A percentile compares a stretch with the other conserved stretches of the same genome.
phyloP scores from a whole-genome alignment of 37 sponge, comb jelly and placozoan genomes.

The Bolinopsis microptera region DNA sequence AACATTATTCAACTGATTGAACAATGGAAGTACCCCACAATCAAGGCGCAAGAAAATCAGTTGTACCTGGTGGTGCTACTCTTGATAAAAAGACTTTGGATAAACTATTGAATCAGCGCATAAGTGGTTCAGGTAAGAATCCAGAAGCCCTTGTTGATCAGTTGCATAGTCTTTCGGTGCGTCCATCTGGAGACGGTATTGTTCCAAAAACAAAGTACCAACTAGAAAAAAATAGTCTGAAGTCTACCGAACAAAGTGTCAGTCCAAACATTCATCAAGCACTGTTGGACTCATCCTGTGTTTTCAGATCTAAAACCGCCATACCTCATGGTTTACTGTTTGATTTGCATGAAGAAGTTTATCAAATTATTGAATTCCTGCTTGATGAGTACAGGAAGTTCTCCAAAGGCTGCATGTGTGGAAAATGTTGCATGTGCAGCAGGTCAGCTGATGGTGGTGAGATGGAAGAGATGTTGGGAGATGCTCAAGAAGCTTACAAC shows the following conservation, averaged over 20 bases:
- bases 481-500: not conserved
- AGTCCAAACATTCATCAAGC: constrained; percentile 19
- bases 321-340: constrained; percentile 1
- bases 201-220: constrained; percentile 16
- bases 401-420: not conserved
- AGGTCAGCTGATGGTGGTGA: not conserved
- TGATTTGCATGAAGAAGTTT: constrained; percentile 30
- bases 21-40: not conserved
- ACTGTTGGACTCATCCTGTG: not conserved
- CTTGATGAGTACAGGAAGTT: not conserved
- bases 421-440: too few relatives aligned
- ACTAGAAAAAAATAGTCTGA: not conserved
- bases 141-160: not conserved
- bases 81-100: not conserved
- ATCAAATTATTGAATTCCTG: constrained; percentile 3
- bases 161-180: not conserved
- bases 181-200: not conserved
- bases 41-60: not conserved
- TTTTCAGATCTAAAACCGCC: constrained; percentile 24
- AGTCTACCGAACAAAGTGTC: not conserved
- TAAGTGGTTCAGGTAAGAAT: not conserved
- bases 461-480: not conserved
- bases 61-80: not conserved
- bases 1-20: too few relatives aligned
- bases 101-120: not conserved